Evolutionary conservation across 1,140 invertebrate genomes (phyloP).

Genomic region (Tetraneura akinire): DNA sequence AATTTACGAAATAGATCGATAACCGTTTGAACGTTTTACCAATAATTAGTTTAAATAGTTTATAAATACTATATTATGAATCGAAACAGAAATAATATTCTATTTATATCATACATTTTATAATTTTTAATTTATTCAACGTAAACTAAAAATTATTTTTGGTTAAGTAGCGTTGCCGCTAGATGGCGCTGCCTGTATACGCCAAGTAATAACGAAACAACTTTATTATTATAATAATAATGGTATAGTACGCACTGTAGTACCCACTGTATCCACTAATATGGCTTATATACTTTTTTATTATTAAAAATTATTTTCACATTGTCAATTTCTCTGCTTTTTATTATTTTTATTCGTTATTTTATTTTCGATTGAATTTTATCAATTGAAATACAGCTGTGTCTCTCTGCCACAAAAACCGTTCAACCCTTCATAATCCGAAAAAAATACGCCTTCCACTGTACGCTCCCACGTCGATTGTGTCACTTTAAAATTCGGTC

Average conservation of each 20-base stretch:
- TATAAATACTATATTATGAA: too few species aligned
- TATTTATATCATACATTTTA: too few species aligned
- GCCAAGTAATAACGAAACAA: background rate
- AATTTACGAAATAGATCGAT: too few species aligned
- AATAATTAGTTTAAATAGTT: too few species aligned
- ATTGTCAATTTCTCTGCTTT: background rate
- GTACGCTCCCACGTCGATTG: constrained; percentile 27
- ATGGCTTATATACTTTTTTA: background rate
- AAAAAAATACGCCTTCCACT: background rate
- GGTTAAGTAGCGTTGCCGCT: background rate
- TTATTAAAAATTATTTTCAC: background rate
- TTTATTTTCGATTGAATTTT: constrained; percentile 37
- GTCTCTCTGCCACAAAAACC: background rate
- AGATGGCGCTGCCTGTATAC: constrained; percentile 16
- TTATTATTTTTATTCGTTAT: constrained; percentile 9
- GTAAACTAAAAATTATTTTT: too few species aligned
- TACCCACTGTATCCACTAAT: background rate
- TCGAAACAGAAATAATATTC: too few species aligned
- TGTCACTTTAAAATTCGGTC: constrained; percentile 27
- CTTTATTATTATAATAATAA: background rate
- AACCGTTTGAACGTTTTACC: too few species aligned
- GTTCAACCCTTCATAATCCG: constrained; percentile 47
- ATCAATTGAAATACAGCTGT: constrained; percentile 45
- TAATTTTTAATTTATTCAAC: too few species aligned
- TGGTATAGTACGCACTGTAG: background rate